A percentile compares a stretch with the other conserved stretches of the same genome.
phyloP scores from a whole-genome alignment of 2,797 vertebrate species.

The Cynopterus sphinx region DNA sequence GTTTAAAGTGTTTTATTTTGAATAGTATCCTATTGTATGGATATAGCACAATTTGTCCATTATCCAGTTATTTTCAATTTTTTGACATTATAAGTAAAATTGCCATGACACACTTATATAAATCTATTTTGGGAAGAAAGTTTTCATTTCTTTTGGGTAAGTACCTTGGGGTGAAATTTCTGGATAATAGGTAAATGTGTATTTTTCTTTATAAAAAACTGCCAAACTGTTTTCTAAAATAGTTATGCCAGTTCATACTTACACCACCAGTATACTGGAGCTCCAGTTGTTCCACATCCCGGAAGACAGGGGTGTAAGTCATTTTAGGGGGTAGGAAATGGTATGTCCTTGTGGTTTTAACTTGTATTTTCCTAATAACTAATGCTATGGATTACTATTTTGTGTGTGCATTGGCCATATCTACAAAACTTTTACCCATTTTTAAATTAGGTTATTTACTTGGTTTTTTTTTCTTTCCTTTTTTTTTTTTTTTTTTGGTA shows the following conservation, averaged over 20 bases:
- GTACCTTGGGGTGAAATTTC: neutral
- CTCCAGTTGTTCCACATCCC: neutral
- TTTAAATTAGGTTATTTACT: neutral
- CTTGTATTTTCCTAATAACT: neutral
- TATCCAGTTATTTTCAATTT: constrained; percentile 46
- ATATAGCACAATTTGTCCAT: constrained; percentile 33
- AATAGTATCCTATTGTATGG: neutral
- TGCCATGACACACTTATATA: neutral
- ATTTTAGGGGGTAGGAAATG: neutral
- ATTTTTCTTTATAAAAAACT: constrained; percentile 44
- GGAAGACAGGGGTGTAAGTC: neutral
- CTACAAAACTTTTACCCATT: neutral
- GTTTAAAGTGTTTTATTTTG: constrained; percentile 27
- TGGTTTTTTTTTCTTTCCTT: neutral
- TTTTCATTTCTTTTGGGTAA: constrained; percentile 17
- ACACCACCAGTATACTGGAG: neutral
- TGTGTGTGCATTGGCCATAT: neutral
- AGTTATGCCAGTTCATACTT: neutral
- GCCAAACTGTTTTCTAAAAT: neutral
- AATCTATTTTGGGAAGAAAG: constrained; percentile 7
- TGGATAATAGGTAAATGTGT: neutral
- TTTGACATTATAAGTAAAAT: constrained; percentile 19
- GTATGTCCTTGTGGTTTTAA: neutral
- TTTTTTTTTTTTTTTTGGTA: constrained; percentile 2
- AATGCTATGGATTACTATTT: neutral